Base-by-base conservation (phyloP, 2,888 invertebrate genomes). In the Phoronis australis region DNA sequence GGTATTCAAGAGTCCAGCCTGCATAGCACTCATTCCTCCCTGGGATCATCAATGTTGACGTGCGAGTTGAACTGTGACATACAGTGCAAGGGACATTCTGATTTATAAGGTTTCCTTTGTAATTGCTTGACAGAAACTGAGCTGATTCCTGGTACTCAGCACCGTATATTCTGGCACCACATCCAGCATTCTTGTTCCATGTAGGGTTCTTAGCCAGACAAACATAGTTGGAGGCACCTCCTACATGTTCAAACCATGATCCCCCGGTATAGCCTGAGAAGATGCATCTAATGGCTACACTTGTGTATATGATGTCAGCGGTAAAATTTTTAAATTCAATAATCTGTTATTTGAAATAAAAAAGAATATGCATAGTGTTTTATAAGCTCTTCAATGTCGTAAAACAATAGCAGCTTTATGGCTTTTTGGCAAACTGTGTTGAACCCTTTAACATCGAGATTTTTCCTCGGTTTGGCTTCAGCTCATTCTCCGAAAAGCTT, bases 1-100 rank as follows among this genome's bases (percentile, higher is more conserved):
- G 21, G 47, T 63, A 63, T 47, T 60, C 60, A 23, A 47, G 15
- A 5, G 42, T 50, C 61, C 61, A 63, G 4, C 57, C 61, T 1
- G 37, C 24, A n/a, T 50, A 49, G 42, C 63, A 63, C 22, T 4
- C 23, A 1, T 45, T 47, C 23, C 40, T 40, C 1, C 45, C 60
- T 12, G 61, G 57, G 31, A 60, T 38, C 58, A 61, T 58, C 12
- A 60, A 26, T 27, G 27, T 22, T 15, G 26, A 50, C 12, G 41
- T 35, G 15, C 52, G 37, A 2, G 25, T 21, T 2, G 25, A 27
- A 26, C 43, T 50, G 18, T 49, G 37, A 25, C 61, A 60, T 20
- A 60, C 57, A 3, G 56, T 55, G 37, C 61, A 61, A 5, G 61
- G 59, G 3, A 56, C 44, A 27, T 60, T 54, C 35, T 55, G 38